Evolutionary conservation across 2,797 vertebrate genomes (phyloP).

Genomic region (Cossypha heuglini): DNA sequence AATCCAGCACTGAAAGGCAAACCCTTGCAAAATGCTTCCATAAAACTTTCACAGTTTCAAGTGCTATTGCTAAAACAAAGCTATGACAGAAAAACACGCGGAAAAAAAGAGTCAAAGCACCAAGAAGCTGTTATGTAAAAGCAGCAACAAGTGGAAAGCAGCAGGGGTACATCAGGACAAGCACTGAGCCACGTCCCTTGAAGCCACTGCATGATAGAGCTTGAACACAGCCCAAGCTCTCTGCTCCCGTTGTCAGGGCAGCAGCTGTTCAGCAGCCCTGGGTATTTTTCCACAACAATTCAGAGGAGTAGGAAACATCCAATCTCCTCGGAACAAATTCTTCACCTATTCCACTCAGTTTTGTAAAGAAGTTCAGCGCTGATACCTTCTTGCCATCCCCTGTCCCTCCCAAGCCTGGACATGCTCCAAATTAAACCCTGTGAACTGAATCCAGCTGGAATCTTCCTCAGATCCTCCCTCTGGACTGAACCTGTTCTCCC

Average conservation of each 20-base stretch:
- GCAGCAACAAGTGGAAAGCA: neutral
- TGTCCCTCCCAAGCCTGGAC: neutral
- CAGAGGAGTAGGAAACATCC: neutral
- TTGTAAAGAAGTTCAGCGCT: neutral
- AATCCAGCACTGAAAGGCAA: neutral
- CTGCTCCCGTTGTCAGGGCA: conserved; percentile 24
- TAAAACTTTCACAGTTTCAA: neutral
- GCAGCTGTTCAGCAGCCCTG: neutral
- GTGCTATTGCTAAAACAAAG: neutral
- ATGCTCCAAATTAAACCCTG: neutral
- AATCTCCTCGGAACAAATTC: neutral
- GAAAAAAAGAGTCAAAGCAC: neutral
- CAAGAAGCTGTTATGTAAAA: neutral
- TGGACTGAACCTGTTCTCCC: neutral
- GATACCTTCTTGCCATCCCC: neutral
- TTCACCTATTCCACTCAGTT: neutral
- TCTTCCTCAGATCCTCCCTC: neutral
- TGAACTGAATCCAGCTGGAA: conserved; percentile 1
- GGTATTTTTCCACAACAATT: conserved; percentile 47
- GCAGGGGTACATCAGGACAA: neutral
- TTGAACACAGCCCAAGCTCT: neutral
- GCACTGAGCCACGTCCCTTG: neutral
- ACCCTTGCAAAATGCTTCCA: neutral
- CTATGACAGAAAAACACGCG: neutral
- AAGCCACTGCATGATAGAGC: neutral